Conservation (phyloP, 2,113 vertebrate species). For the Nothocercus julius region DNA sequence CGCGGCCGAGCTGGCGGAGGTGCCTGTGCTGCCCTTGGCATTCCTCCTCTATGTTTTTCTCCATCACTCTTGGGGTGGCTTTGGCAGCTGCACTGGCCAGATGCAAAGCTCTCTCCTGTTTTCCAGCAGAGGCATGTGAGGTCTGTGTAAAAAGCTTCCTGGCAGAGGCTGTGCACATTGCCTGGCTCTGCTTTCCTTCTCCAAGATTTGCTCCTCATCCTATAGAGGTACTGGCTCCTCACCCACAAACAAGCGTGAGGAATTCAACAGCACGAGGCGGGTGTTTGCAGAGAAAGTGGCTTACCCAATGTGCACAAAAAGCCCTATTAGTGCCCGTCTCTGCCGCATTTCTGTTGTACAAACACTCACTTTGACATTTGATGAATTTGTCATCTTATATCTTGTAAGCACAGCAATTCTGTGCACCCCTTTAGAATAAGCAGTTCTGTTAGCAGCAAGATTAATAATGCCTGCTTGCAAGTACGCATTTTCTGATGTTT, state of each 20-base stretch:
- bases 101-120: constrained; percentile 62
- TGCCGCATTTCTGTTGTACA: constrained; percentile 23
- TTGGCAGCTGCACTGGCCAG: constrained; percentile 62
- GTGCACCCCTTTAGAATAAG: neutral
- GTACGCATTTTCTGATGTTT: neutral
- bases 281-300: neutral
- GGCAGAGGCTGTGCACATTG: constrained; percentile 22
- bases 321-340: neutral
- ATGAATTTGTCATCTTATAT: constrained; percentile 30
- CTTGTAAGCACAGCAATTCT: constrained; percentile 29
- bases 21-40: constrained; percentile 68
- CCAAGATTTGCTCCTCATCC: constrained; percentile 5
- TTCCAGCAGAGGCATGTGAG: constrained; percentile 60
- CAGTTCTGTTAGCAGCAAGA: constrained; percentile 29
- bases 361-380: constrained; percentile 14
- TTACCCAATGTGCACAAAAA: neutral
- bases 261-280: fast-evolving
- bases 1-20: neutral
- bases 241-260: neutral
- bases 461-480: constrained; percentile 40
- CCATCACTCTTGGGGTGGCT: constrained; percentile 64
- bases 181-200: constrained; percentile 46
- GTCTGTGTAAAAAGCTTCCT: constrained; percentile 59
- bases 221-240: neutral
- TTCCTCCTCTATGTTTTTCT: constrained; percentile 62